A percentile compares a stretch with the other conserved stretches of the same genome.
Evolutionary conservation across 2,113 vertebrate species (phyloP).

Genomic region (Hippocampus comes): DNA sequence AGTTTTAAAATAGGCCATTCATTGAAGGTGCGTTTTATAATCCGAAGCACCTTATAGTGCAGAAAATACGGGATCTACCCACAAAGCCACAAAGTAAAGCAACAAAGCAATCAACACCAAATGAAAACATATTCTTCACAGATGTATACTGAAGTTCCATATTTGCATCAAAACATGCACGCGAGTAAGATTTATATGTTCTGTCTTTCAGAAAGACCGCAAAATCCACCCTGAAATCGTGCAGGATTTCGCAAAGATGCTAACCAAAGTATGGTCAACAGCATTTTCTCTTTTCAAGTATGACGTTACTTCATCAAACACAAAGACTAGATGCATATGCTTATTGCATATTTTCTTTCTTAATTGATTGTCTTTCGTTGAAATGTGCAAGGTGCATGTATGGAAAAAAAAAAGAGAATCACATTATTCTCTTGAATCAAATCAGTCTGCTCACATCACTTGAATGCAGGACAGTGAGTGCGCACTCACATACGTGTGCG

Average conservation of each 20-base stretch:
- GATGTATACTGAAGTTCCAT: background rate
- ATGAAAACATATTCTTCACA: background rate
- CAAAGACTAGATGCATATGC: too few species aligned
- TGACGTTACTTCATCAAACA: too few species aligned
- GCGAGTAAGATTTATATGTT: background rate
- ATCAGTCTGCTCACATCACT: constrained; percentile 6
- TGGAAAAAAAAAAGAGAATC: constrained; percentile 51
- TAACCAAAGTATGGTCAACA: too few species aligned
- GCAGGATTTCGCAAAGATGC: too few species aligned
- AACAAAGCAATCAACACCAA: background rate
- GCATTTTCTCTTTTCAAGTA: too few species aligned
- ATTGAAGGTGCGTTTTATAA: too few species aligned
- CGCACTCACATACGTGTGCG: background rate
- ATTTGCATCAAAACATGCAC: background rate
- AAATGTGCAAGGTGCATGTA: background rate
- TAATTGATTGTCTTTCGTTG: background rate
- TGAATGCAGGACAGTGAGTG: background rate
- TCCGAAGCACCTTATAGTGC: too few species aligned
- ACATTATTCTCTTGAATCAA: constrained; percentile 30
- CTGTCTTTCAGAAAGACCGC: background rate
- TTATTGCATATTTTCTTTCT: background rate
- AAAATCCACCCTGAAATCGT: background rate
- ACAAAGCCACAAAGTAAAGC: background rate
- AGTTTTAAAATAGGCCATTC: too few species aligned
- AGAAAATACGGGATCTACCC: background rate